Conservation (phyloP, 1,140 invertebrate genomes). For the Mactra quadrangularis region DNA sequence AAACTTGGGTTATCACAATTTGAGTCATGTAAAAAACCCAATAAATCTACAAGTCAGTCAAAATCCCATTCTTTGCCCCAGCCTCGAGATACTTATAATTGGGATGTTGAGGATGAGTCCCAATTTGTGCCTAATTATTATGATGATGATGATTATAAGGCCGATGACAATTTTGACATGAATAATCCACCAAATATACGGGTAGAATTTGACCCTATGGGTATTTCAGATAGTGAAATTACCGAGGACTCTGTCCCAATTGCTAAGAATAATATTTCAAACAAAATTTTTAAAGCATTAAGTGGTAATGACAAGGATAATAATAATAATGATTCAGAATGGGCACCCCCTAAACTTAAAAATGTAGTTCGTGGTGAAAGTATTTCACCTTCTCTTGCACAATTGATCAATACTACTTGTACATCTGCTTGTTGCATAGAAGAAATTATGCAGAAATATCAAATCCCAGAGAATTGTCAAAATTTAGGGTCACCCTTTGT, state of each 20-base stretch:
- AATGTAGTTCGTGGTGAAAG: background rate
- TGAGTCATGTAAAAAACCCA: no score
- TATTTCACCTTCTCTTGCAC: conserved; percentile 12
- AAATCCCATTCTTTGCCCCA: no score
- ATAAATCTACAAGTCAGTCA: no score
- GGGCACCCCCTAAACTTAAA: conserved; percentile 21
- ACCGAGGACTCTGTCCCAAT: no score
- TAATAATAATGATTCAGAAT: no score
- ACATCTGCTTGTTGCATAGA: conserved; percentile 15
- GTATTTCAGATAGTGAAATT: background rate
- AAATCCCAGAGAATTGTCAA: conserved; percentile 15
- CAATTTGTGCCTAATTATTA: background rate
- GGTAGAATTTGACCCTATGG: background rate
- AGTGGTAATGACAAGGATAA: background rate
- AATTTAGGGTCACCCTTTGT: conserved; percentile 6
- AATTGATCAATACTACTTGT: conserved; percentile 42
- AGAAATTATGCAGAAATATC: conserved; percentile 8
- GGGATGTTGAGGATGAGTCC: conserved; percentile 6
- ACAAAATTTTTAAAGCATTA: conserved; percentile 4
- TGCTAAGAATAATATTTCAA: background rate
- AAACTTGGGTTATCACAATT: background rate
- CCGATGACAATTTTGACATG: conserved; percentile 2
- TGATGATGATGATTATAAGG: conserved; percentile 16
- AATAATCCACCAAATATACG: background rate
- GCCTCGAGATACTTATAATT: no score